phyloP scores from a whole-genome alignment of 2,113 vertebrate genomes.

The Budorcas taxicolor region DNA sequence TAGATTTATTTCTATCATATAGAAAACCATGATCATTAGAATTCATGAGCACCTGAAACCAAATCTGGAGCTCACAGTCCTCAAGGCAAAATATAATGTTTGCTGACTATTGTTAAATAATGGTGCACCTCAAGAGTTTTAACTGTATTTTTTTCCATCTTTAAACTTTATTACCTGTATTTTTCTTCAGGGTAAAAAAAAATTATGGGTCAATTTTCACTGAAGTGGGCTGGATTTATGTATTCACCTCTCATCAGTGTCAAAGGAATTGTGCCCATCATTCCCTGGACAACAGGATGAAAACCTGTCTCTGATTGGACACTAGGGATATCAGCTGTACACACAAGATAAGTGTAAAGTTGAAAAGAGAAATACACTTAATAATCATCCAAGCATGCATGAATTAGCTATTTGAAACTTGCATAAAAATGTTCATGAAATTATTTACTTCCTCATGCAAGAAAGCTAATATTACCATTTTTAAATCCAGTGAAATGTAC shows the following conservation, averaged over 20 bases:
- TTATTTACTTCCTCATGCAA: background rate
- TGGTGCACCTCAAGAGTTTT: conserved; percentile 15
- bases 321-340: conserved; percentile 53
- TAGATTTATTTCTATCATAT: background rate
- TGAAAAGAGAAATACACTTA: conserved; percentile 47
- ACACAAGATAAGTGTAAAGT: conserved; percentile 60
- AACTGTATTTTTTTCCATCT: conserved; percentile 2
- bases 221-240: conserved; percentile 58
- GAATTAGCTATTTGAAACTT: conserved; percentile 21
- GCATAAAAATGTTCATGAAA: conserved; percentile 15
- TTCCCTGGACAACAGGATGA: conserved; percentile 49
- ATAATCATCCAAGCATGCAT: background rate
- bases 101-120: conserved; percentile 38
- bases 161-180: conserved; percentile 67
- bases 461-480: background rate
- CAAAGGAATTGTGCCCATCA: conserved; percentile 42
- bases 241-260: conserved; percentile 51
- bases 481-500: background rate
- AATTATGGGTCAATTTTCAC: conserved; percentile 70
- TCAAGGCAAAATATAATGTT: conserved; percentile 20
- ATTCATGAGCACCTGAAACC: background rate
- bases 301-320: conserved; percentile 47
- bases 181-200: conserved; percentile 71
- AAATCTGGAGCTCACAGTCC: background rate
- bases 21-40: background rate